Evolutionary conservation across 2,888 invertebrate species (phyloP).

Genomic region (Dryococelus australis): DNA sequence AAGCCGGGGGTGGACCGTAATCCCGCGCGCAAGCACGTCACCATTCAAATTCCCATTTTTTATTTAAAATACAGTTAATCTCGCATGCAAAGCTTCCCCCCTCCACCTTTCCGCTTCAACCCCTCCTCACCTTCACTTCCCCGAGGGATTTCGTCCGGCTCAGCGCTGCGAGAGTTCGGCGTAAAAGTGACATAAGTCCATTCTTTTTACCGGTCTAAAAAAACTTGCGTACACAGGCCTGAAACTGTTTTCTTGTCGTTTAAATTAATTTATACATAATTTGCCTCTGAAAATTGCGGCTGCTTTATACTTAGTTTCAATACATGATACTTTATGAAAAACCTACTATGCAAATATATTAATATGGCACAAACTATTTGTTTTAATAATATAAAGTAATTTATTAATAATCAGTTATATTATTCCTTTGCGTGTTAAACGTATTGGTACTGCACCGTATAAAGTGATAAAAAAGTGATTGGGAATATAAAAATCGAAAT

Average conservation of each 20-base stretch:
- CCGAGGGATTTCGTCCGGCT: not conserved
- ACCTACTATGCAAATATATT: too few species aligned
- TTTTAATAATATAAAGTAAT: too few species aligned
- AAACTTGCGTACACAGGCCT: not conserved
- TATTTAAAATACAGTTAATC: slow-evolving; percentile 16
- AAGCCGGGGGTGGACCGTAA: not conserved
- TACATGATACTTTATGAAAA: too few species aligned
- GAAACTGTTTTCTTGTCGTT: not conserved
- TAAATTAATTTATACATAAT: too few species aligned
- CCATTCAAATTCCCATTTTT: slow-evolving; percentile 11
- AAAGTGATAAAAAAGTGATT: too few species aligned
- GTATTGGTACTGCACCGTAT: too few species aligned
- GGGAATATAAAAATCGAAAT: too few species aligned
- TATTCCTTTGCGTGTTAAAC: too few species aligned
- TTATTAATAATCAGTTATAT: too few species aligned
- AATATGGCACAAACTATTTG: too few species aligned
- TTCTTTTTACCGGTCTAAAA: not conserved
- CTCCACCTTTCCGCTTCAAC: not conserved
- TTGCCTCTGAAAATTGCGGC: too few species aligned
- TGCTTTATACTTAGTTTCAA: too few species aligned
- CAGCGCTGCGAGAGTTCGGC: not conserved
- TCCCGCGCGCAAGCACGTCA: slow-evolving; percentile 9
- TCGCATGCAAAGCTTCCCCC: not conserved
- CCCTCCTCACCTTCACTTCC: not conserved
- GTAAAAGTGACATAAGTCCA: not conserved